Evolutionary conservation across 2,113 vertebrate genomes (phyloP).

Genomic region (Arothron firmamentum): DNA sequence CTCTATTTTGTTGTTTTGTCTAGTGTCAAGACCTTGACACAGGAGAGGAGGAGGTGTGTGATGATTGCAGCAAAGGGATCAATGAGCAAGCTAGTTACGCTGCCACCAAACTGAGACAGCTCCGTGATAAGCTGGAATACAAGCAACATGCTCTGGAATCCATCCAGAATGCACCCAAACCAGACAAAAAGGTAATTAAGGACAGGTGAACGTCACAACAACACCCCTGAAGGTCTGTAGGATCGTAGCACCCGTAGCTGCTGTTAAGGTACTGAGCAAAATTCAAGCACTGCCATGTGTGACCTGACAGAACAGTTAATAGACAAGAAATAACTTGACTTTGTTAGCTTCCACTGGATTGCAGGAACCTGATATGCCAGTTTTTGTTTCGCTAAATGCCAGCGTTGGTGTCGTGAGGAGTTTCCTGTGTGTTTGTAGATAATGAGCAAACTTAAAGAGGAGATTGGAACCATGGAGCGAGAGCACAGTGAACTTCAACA

Average conservation of each 20-base stretch:
- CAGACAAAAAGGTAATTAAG: slow-evolving; percentile 89
- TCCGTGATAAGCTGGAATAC: slow-evolving; percentile 94
- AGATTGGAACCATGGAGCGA: slow-evolving; percentile 91
- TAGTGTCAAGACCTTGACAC: slow-evolving; percentile 80
- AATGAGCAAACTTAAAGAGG: slow-evolving; percentile 90
- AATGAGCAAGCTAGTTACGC: slow-evolving; percentile 93
- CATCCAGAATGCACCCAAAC: slow-evolving; percentile 93
- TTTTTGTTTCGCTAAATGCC: neutral
- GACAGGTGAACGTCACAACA: neutral
- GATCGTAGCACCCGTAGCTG: neutral
- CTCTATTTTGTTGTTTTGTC: neutral
- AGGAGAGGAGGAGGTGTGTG: slow-evolving; percentile 74
- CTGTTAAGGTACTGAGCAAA: neutral
- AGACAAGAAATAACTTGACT: neutral
- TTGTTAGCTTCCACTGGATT: neutral
- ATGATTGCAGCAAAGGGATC: slow-evolving; percentile 83
- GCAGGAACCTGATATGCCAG: neutral
- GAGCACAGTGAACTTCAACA: slow-evolving; percentile 90
- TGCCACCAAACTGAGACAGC: slow-evolving; percentile 86
- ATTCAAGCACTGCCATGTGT: neutral
- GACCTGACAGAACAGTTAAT: no score
- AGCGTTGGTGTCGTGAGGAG: neutral
- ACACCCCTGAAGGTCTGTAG: no score
- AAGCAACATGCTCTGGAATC: slow-evolving; percentile 94
- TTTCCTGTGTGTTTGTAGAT: slow-evolving; percentile 75